Evolutionary conservation across 2,888 invertebrate species (phyloP).

Genomic region (Cephus nigrinus): DNA sequence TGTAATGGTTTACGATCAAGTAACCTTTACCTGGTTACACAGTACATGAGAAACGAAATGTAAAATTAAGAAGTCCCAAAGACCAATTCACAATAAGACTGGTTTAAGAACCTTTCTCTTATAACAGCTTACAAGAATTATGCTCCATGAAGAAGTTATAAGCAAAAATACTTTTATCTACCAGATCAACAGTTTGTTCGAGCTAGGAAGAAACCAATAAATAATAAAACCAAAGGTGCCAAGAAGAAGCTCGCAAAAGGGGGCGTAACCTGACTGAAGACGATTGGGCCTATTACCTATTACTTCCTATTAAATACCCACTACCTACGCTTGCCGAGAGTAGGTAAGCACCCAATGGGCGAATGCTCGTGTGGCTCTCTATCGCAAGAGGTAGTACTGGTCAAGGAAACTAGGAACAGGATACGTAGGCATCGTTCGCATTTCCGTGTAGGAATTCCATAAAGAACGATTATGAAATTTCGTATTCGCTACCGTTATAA

Average conservation of each 20-base stretch:
- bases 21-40: background rate
- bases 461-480: conserved; percentile 25
- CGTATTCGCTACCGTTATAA: background rate
- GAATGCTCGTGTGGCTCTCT: conserved; percentile 6
- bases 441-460: conserved; percentile 35
- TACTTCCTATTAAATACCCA: conserved; percentile 54
- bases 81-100: background rate
- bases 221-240: background rate
- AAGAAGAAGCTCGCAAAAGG: conserved; percentile 34
- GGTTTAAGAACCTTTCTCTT: background rate
- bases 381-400: background rate
- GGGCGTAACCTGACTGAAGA: conserved; percentile 47
- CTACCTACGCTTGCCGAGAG: conserved; percentile 26
- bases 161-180: background rate
- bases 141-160: background rate
- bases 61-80: background rate
- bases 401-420: conserved; percentile 29
- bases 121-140: background rate
- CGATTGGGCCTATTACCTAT: conserved; percentile 51
- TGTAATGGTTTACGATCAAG: background rate
- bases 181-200: background rate
- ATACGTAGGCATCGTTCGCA: conserved; percentile 30
- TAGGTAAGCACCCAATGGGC: conserved; percentile 26
- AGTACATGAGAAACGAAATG: background rate
- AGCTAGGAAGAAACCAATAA: background rate